Percentiles rank a stretch among this genome's conserved stretches.
Conservation (phyloP, 2,113 vertebrate genomes). For the Nansenia antarctica region DNA sequence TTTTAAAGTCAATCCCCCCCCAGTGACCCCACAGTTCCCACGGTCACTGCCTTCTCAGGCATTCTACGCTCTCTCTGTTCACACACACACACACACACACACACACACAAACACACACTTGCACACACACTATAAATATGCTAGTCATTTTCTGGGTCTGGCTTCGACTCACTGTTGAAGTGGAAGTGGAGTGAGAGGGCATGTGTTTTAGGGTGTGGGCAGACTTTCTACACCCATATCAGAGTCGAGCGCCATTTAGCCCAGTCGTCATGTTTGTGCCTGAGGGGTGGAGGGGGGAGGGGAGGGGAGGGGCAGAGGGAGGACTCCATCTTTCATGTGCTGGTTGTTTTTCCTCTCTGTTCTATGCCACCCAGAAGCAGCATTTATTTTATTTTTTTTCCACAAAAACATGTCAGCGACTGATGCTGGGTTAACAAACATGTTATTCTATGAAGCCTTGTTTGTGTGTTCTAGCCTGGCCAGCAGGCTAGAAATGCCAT, state of each 20-base stretch:
- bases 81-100: conserved; percentile 28
- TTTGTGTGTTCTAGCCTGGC: conserved; percentile 37
- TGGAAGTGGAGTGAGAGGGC: conserved; percentile 5
- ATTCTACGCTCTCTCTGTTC: conserved; percentile 23
- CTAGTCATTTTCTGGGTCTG: conserved; percentile 43
- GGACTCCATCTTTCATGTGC: conserved; percentile 33
- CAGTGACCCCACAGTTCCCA: conserved; percentile 68
- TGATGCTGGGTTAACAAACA: conserved; percentile 48
- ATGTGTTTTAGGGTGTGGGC: conserved; percentile 7
- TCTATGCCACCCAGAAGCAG: conserved; percentile 59
- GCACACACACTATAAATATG: too few species aligned
- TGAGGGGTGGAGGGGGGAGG: neutral
- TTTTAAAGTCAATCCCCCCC: conserved; percentile 66
- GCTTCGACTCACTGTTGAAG: neutral
- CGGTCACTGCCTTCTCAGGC: conserved; percentile 56
- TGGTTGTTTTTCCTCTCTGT: conserved; percentile 39
- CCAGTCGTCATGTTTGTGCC: neutral
- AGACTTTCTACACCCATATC: neutral
- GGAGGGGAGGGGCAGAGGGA: neutral
- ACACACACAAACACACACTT: conserved; percentile 18
- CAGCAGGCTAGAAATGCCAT: conserved; percentile 5
- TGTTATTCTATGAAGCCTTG: conserved; percentile 14
- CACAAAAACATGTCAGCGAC: conserved; percentile 29
- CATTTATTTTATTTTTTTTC: conserved; percentile 22
- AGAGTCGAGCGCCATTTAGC: too few species aligned